phyloP scores from a whole-genome alignment of 2,113 vertebrate genomes.

The Campylorhamphus procurvoides region DNA sequence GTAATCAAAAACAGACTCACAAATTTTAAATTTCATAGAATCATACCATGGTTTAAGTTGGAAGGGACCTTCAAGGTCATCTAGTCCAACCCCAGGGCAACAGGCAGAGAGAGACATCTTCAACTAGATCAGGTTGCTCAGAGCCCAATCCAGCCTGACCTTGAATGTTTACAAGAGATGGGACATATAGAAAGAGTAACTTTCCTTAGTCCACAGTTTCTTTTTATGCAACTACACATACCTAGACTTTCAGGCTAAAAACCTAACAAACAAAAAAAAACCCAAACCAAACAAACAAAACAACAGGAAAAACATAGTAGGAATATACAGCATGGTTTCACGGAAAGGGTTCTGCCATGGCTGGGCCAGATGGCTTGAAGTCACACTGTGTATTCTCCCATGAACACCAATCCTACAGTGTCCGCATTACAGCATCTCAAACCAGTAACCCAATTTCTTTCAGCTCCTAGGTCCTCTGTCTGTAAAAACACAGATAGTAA shows the following conservation, averaged over 20 bases:
- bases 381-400: background rate
- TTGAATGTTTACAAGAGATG: background rate
- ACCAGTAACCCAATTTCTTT: background rate
- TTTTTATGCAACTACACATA: background rate
- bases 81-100: background rate
- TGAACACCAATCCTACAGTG: background rate
- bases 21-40: background rate
- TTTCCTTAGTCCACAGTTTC: background rate
- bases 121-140: background rate
- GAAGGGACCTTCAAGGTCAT: background rate
- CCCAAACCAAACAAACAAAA: no score
- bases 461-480: background rate
- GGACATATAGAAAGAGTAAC: background rate
- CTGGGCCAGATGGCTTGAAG: background rate
- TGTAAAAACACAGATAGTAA: constrained; percentile 10
- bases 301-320: background rate
- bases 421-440: background rate
- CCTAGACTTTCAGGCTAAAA: background rate
- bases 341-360: background rate
- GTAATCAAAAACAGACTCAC: background rate
- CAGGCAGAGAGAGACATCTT: background rate
- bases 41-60: background rate
- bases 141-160: background rate
- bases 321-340: background rate
- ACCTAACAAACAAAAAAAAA: background rate